phyloP scores from a whole-genome alignment of 2,797 vertebrate species.

The Poeciliopsis turneri region DNA sequence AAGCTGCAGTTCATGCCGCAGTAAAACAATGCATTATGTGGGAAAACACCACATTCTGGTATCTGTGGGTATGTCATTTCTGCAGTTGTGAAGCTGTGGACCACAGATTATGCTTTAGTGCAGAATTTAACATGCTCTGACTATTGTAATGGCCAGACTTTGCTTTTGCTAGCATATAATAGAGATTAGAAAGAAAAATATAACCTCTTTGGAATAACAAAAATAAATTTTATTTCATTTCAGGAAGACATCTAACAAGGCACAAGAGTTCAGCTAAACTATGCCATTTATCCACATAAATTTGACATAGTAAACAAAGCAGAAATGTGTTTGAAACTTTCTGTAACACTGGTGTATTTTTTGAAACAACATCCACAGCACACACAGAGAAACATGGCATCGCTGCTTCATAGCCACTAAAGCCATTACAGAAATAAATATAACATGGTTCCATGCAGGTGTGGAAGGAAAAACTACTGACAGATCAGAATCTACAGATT shows the following conservation, averaged over 20 bases:
- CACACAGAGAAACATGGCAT: constrained; percentile 44
- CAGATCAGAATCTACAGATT: constrained; percentile 19
- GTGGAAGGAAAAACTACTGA: constrained; percentile 31
- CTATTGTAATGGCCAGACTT: constrained; percentile 23
- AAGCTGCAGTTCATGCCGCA: constrained; percentile 20
- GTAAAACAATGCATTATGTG: constrained; percentile 52
- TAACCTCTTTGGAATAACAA: constrained; percentile 27
- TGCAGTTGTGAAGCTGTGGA: not conserved
- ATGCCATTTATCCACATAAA: constrained; percentile 45
- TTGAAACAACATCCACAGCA: constrained; percentile 41
- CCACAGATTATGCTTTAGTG: not conserved
- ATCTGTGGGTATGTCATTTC: not conserved
- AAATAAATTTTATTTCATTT: constrained; percentile 72
- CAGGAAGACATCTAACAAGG: constrained; percentile 74
- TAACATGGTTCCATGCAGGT: constrained; percentile 48
- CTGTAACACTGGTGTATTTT: constrained; percentile 40
- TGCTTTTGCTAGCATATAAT: not conserved
- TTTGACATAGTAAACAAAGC: constrained; percentile 39
- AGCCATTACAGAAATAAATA: constrained; percentile 43
- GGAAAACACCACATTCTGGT: not conserved
- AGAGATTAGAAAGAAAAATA: not conserved
- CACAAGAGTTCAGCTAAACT: constrained; percentile 65
- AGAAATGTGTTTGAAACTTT: constrained; percentile 23
- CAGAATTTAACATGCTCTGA: not conserved
- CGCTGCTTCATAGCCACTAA: constrained; percentile 32